A percentile compares a stretch with the other conserved stretches of the same genome.
phyloP scores from a whole-genome alignment of 2,113 vertebrate genomes.

The Noturus placidus region DNA sequence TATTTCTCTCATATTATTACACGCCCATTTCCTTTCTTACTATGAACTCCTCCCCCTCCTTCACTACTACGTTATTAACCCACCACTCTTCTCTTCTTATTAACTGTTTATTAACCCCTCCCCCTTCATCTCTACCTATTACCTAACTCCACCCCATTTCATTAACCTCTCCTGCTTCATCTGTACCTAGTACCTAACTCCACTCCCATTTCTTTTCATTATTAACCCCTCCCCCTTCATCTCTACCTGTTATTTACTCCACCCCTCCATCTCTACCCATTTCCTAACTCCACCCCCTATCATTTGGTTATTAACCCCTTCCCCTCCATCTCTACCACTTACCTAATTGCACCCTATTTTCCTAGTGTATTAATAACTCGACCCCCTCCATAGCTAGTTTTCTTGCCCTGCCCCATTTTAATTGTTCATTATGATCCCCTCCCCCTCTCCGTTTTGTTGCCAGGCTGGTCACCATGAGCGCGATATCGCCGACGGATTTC shows the following conservation, averaged over 20 bases:
- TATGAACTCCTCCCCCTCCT: background rate
- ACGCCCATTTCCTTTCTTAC: background rate
- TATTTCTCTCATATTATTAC: background rate
- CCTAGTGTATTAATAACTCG: background rate
- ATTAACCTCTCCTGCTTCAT: background rate
- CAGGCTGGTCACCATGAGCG: constrained; percentile 78
- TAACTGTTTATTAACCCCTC: too few species aligned
- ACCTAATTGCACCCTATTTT: background rate
- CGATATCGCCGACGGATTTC: constrained; percentile 89
- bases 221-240: background rate
- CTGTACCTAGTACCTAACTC: too few species aligned
- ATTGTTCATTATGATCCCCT: too few species aligned
- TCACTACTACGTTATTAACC: background rate
- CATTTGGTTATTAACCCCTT: background rate
- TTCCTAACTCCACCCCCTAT: background rate
- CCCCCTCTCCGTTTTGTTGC: constrained; percentile 1
- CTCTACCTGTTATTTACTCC: background rate
- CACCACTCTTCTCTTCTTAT: background rate
- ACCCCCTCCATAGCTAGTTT: background rate
- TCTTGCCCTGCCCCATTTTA: too few species aligned
- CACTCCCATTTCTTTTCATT: too few species aligned
- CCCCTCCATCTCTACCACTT: background rate
- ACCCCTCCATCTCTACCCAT: background rate
- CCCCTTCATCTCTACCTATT: too few species aligned
- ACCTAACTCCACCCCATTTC: too few species aligned